These are phyloP conservation scores for Imbricaverruca yamaguchii DNA, from an alignment of 2,888 invertebrate genomes.

Conservation along the genomic window DNA sequence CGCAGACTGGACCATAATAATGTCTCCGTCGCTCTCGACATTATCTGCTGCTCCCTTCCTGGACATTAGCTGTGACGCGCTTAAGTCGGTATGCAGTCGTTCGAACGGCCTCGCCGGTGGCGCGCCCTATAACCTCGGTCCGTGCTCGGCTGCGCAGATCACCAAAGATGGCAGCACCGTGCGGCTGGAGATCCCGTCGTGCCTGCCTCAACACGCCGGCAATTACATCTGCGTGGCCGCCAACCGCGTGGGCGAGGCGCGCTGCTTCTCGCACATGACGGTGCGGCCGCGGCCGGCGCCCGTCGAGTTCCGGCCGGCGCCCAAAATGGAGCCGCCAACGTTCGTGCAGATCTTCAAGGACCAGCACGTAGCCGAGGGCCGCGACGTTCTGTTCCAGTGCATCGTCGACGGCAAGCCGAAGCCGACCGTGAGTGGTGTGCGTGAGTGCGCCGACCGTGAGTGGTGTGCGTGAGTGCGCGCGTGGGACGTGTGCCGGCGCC, in stretches of 20 bases:
- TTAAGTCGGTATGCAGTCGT: no score
- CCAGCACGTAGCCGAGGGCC: conserved; percentile 50
- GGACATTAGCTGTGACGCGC: no score
- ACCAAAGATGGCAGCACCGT: conserved; percentile 52
- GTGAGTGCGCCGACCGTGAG: conserved; percentile 50
- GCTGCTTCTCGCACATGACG: conserved; percentile 68
- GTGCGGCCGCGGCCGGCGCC: conserved; percentile 44
- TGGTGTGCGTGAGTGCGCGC: not conserved
- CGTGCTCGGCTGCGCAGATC: conserved; percentile 44
- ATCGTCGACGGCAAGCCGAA: conserved; percentile 63
- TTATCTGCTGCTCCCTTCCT: no score
- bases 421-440: conserved; percentile 53
- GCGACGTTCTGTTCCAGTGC: conserved; percentile 63
- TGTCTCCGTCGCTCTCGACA: no score
- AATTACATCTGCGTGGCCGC: conserved; percentile 60
- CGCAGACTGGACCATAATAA: no score
- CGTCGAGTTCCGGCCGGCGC: conserved; percentile 34
- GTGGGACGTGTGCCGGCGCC: no score
- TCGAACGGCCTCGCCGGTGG: no score
- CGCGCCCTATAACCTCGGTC: no score
- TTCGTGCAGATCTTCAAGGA: conserved; percentile 61
- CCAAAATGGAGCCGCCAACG: conserved; percentile 46
- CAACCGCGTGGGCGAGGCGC: conserved; percentile 64
- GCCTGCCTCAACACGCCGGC: conserved; percentile 51
- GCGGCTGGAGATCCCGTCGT: conserved; percentile 54